These are phyloP conservation scores for Manis javanica DNA, from an alignment of 2,797 vertebrate species.

Conservation along the genomic window DNA sequence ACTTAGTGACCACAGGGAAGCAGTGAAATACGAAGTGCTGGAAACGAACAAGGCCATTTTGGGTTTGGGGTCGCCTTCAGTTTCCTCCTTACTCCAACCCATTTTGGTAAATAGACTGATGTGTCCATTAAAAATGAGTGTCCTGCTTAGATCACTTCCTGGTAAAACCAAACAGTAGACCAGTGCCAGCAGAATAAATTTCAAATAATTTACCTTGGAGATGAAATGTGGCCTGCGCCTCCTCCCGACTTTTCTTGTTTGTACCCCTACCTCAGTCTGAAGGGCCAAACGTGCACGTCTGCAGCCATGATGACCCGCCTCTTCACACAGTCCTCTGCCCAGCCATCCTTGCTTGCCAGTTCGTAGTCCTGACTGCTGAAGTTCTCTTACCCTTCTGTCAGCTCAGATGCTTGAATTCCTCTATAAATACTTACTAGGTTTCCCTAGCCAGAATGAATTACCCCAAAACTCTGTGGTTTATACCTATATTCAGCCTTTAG, in stretches of 20 bases:
- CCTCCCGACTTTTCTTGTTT: neutral
- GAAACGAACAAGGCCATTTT: neutral
- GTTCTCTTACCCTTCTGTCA: neutral
- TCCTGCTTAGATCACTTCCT: neutral
- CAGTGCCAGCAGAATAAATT: neutral
- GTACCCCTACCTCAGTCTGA: neutral
- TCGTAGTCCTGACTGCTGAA: neutral
- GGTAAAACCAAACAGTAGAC: neutral
- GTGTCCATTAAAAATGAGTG: neutral
- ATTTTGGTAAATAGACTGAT: neutral
- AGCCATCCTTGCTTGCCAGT: neutral
- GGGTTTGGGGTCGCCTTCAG: neutral
- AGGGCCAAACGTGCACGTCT: neutral
- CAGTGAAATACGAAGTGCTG: neutral
- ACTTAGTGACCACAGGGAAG: neutral
- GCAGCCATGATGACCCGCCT: neutral
- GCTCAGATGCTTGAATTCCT: neutral
- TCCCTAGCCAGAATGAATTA: neutral
- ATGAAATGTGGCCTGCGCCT: neutral
- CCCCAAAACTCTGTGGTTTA: neutral
- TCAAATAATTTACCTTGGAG: neutral
- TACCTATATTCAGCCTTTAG: neutral
- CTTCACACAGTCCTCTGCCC: neutral
- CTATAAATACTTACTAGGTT: neutral
- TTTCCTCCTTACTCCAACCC: neutral